Percentiles rank a stretch among this genome's conserved stretches.
These are phyloP conservation scores for Sturnira hondurensis DNA, from an alignment of 2,113 vertebrate species.

Conservation along the genomic window DNA sequence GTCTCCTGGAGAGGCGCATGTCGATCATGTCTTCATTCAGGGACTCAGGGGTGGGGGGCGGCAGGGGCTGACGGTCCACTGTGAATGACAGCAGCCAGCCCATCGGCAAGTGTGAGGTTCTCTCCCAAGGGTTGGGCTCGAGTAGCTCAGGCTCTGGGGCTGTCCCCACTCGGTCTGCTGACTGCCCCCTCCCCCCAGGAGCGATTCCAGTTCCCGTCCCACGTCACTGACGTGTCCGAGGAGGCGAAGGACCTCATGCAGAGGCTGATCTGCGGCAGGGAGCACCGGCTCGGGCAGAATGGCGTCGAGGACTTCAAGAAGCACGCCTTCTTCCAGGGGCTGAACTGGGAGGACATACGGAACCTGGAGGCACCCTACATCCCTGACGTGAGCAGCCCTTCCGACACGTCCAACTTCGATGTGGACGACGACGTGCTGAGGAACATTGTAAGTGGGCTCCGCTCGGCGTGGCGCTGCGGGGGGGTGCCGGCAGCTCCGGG, in stretches of 20 bases:
- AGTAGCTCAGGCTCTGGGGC: too few relatives aligned
- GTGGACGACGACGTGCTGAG: slow-evolving; percentile 96
- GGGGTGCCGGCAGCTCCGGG: too few relatives aligned
- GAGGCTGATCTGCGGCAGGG: slow-evolving; percentile 92
- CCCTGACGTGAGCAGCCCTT: slow-evolving; percentile 97
- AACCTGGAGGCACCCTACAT: slow-evolving; percentile 94
- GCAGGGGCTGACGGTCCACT: background rate
- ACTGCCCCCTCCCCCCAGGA: slow-evolving; percentile 80
- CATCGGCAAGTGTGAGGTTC: rapidly evolving
- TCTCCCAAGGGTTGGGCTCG: too few relatives aligned
- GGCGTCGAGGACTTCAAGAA: slow-evolving; percentile 95
- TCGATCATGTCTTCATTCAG: rapidly evolving
- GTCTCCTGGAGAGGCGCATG: background rate
- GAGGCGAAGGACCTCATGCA: slow-evolving; percentile 97
- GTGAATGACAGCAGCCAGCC: rapidly evolving
- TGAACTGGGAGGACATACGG: slow-evolving; percentile 96
- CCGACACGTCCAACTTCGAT: slow-evolving; percentile 98
- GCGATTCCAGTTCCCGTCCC: slow-evolving; percentile 96
- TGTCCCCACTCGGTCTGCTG: background rate
- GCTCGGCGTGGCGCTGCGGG: too few relatives aligned
- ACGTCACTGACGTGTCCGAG: slow-evolving; percentile 93
- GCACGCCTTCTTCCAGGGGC: slow-evolving; percentile 92
- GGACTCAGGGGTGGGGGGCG: too few relatives aligned
- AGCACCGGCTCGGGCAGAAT: slow-evolving; percentile 90
- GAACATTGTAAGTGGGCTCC: slow-evolving; percentile 87